These are phyloP conservation scores for Toxotes jaculatrix DNA, from an alignment of 2,113 vertebrate genomes.

Conservation along the genomic window DNA sequence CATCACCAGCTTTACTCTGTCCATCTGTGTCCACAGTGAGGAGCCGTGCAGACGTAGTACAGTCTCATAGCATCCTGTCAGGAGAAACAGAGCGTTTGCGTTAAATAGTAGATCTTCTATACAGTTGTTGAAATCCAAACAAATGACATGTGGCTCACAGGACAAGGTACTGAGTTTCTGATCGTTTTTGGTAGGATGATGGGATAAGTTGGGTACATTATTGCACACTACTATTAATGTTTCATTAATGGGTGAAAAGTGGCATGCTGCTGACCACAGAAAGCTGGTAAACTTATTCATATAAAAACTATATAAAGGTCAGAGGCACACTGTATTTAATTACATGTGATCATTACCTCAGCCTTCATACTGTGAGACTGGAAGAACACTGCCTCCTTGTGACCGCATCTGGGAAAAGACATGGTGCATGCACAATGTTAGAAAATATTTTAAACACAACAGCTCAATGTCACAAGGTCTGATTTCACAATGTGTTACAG, in stretches of 20 bases:
- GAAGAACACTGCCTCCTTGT: conserved; percentile 97
- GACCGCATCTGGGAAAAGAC: conserved; percentile 87
- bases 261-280: background rate
- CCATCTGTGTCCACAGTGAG: conserved; percentile 95
- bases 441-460: background rate
- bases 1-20: conserved; percentile 86
- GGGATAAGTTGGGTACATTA: background rate
- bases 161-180: background rate
- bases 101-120: background rate
- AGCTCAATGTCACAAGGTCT: background rate
- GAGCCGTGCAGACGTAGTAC: conserved; percentile 95
- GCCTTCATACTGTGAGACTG: conserved; percentile 96
- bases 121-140: background rate
- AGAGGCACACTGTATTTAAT: background rate
- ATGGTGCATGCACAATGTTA: background rate
- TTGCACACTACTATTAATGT: background rate
- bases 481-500: background rate
- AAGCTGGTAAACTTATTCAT: background rate
- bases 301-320: background rate
- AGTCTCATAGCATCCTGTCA: conserved; percentile 93
- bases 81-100: background rate
- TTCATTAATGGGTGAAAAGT: background rate
- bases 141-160: background rate
- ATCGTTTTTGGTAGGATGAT: background rate
- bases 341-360: conserved; percentile 83